Evolutionary conservation across 2,113 vertebrate species (phyloP), one percentile per base, ranked within the genome.

Genomic region (Psammodynastes pulverulentus): DNA sequence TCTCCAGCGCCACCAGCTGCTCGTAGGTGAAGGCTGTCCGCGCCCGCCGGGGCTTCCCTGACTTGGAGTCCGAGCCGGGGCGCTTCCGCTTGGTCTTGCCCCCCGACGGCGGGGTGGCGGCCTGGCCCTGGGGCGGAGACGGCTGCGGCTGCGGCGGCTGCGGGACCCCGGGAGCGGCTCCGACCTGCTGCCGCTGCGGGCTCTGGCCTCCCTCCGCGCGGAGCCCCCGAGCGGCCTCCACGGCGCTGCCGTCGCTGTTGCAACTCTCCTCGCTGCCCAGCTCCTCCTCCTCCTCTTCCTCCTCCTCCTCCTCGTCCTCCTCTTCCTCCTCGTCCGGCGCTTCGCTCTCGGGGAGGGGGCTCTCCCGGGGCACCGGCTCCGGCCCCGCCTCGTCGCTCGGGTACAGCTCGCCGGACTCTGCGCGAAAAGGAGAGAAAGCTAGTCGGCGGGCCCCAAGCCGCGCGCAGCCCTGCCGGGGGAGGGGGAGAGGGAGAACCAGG

Each of bases 11-110:
- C 96, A 99, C 99, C 93, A 99, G 97, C 98, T 99, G 99, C 97
- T 99, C 99, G 92, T 99, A 99, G 56, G 99, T 99, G 97, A 99
- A 99, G 92, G 99, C 99, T 88, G 99, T 99, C 97, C 99, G 98
- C 72, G 99, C 98, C 62, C 98, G 97, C 46, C 98, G 97, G 72
- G 98, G 99, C 96, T 99, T 99, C 4, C 99, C 98, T 0, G 98
- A 99, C 97, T 99, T 99, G 85, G 98, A 98, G 96, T 99, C 99
- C 0, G 98, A 98, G 91, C 98, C 98, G 0, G 98, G 97, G 89
- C 99, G 98, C 96, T 99, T 99, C 94, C 99, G 97, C 96, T 99
- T 99, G 91, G 98, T 98, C 89, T 99, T 99, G 67, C 97, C 94
- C 2, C 97, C 94, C 1, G 95, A 53, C 52, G 93, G 96, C 87